These are phyloP conservation scores for Irena cyanogastra DNA, from an alignment of 2,113 vertebrate genomes.

Conservation along the genomic window DNA sequence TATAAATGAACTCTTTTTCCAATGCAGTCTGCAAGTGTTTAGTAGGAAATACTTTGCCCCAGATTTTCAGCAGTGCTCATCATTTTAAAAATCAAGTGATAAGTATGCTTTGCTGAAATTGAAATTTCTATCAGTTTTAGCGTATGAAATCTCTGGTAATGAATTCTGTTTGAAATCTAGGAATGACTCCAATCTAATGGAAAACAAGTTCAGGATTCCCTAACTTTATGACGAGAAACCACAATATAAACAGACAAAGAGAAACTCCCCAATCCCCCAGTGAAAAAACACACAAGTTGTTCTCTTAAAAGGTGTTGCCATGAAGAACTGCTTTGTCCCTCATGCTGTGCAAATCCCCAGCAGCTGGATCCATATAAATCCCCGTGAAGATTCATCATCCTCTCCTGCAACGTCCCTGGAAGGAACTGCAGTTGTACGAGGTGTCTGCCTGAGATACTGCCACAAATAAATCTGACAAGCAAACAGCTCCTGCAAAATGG, in stretches of 20 bases:
- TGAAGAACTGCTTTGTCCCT: not conserved
- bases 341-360: not conserved
- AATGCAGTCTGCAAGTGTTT: not conserved
- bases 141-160: not conserved
- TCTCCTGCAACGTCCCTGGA: not conserved
- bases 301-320: not conserved
- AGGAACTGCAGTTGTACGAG: not conserved
- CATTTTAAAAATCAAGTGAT: not conserved
- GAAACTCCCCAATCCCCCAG: not conserved
- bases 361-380: not conserved
- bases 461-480: slow-evolving; percentile 30
- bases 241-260: not conserved
- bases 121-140: not conserved
- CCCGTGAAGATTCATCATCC: not conserved
- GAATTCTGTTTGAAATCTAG: not conserved
- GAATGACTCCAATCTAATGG: not conserved
- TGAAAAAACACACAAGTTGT: not conserved
- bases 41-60: not conserved
- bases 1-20: not conserved
- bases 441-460: slow-evolving; percentile 17
- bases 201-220: not conserved
- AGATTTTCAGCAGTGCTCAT: not conserved
- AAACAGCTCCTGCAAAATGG: not conserved
- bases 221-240: not conserved
- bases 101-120: not conserved